Evolutionary conservation across 2,797 vertebrate species (phyloP).

Genomic region (Peromyscus eremicus): DNA sequence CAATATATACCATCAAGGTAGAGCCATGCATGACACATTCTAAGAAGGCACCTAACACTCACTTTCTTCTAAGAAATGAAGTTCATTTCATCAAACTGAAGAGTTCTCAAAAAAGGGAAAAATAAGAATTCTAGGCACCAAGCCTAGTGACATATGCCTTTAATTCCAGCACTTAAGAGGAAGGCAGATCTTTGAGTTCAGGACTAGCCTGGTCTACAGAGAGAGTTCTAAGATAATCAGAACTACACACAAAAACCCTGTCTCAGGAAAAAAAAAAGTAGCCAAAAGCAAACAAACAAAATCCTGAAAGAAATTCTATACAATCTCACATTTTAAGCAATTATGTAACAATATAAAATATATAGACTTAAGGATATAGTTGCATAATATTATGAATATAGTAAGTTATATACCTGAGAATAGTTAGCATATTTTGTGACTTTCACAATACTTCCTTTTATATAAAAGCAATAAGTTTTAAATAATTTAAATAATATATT

Average conservation of each 20-base stretch:
- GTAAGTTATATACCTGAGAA: constrained; percentile 45
- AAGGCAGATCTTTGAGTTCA: neutral
- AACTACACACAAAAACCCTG: neutral
- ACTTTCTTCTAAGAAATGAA: constrained; percentile 44
- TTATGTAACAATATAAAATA: constrained; percentile 32
- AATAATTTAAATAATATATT: constrained; percentile 58
- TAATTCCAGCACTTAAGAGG: neutral
- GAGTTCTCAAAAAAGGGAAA: constrained; percentile 50
- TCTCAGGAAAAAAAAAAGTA: neutral
- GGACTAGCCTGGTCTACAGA: neutral
- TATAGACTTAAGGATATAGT: neutral
- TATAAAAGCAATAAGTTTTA: constrained; percentile 21
- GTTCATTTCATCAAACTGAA: constrained; percentile 6
- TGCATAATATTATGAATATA: neutral
- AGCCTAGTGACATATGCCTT: neutral
- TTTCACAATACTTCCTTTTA: constrained; percentile 47
- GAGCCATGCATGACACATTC: constrained; percentile 42
- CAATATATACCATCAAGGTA: constrained; percentile 28
- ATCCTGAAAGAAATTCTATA: neutral
- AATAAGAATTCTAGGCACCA: neutral
- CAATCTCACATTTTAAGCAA: constrained; percentile 24
- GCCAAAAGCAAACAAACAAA: neutral
- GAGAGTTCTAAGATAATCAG: neutral
- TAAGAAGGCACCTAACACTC: neutral
- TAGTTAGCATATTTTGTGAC: constrained; percentile 7